Percentiles rank a stretch among this genome's conserved stretches.
These are phyloP conservation scores for Onychomys arenicola DNA, from an alignment of 2,797 vertebrate species.

Conservation along the genomic window DNA sequence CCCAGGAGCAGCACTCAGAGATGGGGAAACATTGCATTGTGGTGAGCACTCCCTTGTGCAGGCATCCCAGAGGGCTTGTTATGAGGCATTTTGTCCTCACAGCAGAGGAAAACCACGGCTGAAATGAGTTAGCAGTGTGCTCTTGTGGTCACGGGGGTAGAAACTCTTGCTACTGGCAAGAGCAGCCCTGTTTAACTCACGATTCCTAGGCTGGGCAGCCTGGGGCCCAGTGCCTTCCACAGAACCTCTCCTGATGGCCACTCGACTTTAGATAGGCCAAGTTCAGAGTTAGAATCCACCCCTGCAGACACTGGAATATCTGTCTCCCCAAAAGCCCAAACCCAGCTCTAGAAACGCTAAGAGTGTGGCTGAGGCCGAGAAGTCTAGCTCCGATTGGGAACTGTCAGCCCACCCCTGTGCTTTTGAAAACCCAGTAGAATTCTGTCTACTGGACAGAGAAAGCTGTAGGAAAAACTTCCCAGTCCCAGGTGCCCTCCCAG, in stretches of 20 bases:
- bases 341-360: not conserved
- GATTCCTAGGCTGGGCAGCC: not conserved
- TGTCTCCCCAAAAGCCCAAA: not conserved
- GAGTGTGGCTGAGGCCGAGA: not conserved
- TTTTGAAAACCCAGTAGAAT: not conserved
- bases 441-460: constrained; percentile 7
- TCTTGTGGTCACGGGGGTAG: not conserved
- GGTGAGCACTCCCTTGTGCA: not conserved
- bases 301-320: not conserved
- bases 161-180: not conserved
- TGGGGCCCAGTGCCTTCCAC: not conserved
- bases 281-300: not conserved
- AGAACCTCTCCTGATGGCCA: not conserved
- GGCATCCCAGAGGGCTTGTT: not conserved
- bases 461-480: not conserved
- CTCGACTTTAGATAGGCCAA: not conserved
- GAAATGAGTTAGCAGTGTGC: not conserved
- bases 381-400: not conserved
- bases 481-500: not conserved
- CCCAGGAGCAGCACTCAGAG: not conserved
- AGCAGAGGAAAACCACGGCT: not conserved
- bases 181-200: not conserved
- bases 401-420: not conserved
- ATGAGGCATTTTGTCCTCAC: not conserved
- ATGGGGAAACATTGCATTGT: not conserved